Evolutionary conservation across 1,140 invertebrate genomes (phyloP).

Genomic region (Harpegnathos saltator): DNA sequence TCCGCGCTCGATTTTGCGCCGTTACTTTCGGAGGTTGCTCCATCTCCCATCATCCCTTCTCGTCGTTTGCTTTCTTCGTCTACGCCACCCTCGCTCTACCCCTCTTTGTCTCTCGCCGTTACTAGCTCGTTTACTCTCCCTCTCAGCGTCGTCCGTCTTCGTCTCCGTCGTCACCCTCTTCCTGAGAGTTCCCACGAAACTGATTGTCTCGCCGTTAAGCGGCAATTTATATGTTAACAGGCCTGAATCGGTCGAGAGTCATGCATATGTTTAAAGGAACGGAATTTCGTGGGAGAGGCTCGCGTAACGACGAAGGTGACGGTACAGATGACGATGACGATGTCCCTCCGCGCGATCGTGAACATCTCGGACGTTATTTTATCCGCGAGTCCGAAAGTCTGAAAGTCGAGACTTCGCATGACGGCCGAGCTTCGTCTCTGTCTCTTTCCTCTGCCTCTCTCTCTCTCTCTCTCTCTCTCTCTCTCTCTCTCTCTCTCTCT

Average conservation of each 20-base stretch:
- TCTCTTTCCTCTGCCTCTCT: too few relatives aligned
- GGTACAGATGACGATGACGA: background rate
- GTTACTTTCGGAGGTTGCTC: slow-evolving; percentile 42
- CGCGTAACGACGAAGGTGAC: slow-evolving; percentile 23
- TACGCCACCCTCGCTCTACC: too few relatives aligned
- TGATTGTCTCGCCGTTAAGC: slow-evolving; percentile 79
- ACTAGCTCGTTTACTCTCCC: background rate
- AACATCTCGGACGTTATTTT: slow-evolving; percentile 1
- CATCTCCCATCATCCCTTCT: slow-evolving; percentile 19
- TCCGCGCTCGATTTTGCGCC: background rate
- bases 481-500: too few relatives aligned
- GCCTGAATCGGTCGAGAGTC: slow-evolving; percentile 78
- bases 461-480: too few relatives aligned
- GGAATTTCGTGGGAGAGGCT: slow-evolving; percentile 25
- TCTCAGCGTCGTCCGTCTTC: slow-evolving; percentile 9
- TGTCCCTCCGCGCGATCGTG: slow-evolving; percentile 38
- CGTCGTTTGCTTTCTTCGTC: background rate
- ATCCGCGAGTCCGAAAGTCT: background rate
- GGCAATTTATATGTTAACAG: slow-evolving; percentile 84
- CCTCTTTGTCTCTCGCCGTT: slow-evolving; percentile 1
- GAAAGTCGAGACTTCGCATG: background rate
- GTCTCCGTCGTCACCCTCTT: slow-evolving; percentile 60
- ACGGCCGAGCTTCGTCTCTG: background rate
- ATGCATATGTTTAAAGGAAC: slow-evolving; percentile 76
- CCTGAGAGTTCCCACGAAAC: slow-evolving; percentile 58